A percentile compares a stretch with the other conserved stretches of the same genome.
These are phyloP conservation scores for Alcis repandata DNA, from an alignment of 2,888 invertebrate species.

Conservation along the genomic window DNA sequence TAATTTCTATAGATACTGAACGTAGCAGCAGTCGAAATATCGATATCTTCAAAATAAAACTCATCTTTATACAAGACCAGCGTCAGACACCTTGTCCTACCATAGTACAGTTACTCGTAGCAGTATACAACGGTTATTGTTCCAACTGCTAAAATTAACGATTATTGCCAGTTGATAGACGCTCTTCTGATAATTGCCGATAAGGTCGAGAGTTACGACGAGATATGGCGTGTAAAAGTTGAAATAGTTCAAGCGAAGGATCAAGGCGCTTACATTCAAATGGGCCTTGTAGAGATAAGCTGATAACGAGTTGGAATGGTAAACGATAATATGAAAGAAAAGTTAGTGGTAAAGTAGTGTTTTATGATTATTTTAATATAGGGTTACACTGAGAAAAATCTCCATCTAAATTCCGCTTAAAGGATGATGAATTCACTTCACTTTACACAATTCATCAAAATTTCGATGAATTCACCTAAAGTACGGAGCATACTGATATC, in stretches of 20 bases:
- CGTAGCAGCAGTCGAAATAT: too few species aligned
- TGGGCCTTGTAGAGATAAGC: neutral
- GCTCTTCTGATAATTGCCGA: conserved; percentile 61
- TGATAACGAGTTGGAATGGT: neutral
- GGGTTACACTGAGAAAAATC: too few species aligned
- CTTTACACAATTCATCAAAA: too few species aligned
- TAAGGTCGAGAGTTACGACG: conserved; percentile 20
- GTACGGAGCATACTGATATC: too few species aligned
- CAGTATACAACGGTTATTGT: conserved; percentile 80
- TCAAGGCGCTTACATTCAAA: conserved; percentile 5
- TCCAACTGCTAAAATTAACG: conserved; percentile 74
- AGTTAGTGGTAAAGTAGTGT: too few species aligned
- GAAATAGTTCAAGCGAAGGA: conserved; percentile 12
- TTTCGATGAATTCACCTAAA: too few species aligned
- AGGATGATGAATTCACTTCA: too few species aligned
- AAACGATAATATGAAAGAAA: too few species aligned
- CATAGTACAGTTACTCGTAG: conserved; percentile 73
- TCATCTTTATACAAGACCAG: conserved; percentile 50
- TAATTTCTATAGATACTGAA: too few species aligned
- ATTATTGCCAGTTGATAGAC: conserved; percentile 69
- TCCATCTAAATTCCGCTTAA: too few species aligned
- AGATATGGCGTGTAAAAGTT: conserved; percentile 13
- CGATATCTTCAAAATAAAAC: conserved; percentile 16
- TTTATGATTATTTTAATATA: too few species aligned
- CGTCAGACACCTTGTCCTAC: conserved; percentile 69